Evolutionary conservation across 2,888 invertebrate genomes (phyloP), one percentile per base, ranked within the genome.

Genomic region (Agrenia bidenticulata): DNA sequence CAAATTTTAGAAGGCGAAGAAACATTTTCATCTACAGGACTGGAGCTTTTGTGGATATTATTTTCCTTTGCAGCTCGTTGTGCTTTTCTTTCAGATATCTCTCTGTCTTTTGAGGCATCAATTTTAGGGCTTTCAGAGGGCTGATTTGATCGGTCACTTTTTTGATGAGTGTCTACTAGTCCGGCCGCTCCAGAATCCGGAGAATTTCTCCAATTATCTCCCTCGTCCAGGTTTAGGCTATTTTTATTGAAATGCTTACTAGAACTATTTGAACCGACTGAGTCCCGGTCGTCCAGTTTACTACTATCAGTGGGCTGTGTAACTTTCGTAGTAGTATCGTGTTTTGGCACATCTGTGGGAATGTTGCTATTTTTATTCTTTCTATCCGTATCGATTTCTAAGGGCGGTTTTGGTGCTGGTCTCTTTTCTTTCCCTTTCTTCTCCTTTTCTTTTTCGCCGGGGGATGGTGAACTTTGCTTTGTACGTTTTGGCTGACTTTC

Each of bases 371-470:
- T 61, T 66, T 64, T 66, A 58, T 60, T 62, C 51, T 59, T 64
- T 65, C 64, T 67, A 39, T 61, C 61, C 56, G 57, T 51, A 54
- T 70, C 67, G 41, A 64, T 64, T 26, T 72, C 74, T 21, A 64
- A 63, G 23, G 76, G 75, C 49, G 76, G 76, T 42, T 72, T 65
- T n/a, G 76, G 75, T 27, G 76, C 75, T 32, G 74, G 74, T 56
- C 75, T 69, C 42, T 74, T 75, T 26, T 73, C 76, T 60, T 72
- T 73, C 2, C 55, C 66, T 63, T 69, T 72, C 56, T 69, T 71
- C 41, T 73, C 70, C 41, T 73, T 62, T 37, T 69, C 64, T 26
- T 60, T 55, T 62, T 67, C 71, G 65, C 54, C 51, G 37, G 70
- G 70, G 54, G 64, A 64, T 37, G 70, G 69, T 55, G 70, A 67